Evolutionary conservation across 2,113 vertebrate genomes (phyloP), one percentile per base, ranked within the genome.

Genomic region (Callipepla squamata): DNA sequence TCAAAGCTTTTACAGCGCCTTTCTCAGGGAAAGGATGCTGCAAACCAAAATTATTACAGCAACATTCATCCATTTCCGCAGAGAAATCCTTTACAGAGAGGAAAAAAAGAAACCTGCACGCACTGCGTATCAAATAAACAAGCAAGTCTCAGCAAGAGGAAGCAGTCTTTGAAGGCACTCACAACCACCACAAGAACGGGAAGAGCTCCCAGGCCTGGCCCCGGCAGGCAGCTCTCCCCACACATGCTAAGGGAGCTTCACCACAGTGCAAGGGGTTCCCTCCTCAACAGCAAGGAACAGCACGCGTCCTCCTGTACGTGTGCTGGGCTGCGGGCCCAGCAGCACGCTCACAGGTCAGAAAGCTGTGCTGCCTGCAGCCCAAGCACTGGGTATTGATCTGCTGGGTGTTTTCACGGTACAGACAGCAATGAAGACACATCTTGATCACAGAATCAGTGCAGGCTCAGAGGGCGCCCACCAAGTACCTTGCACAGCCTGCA

Each of bases 101-200:
- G 14, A 11, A 20, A 44, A n/a, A 67, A 51, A 47, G 8, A 67
- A 68, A 44, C 40, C 44, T n/a, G 25, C 21, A 83, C 28, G 10
- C 47, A 8, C 44, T 63, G 63, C 69, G 25, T 67, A 82, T 85
- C 91, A 92, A 89, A 90, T 34, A 92, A 85, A 90, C 36, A 68
- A 86, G 79, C 82, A 91, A 95, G 95, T 78, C 73, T 44, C 72
- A 65, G 76, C 92, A 94, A 78, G 90, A 81, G 58, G 32, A 90
- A 69, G 30, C 74, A 72, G 78, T 80, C 73, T 94, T 55, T 70
- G 6, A 75, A 75, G 0, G 1, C 0, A 0, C 23, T 84, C 38
- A 1, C 63, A 68, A 16, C 69, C 68, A 75, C 68, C 79, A 28
- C 48, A 65, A 67, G 61, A 57, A 63, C 78, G 47, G 19, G 57